phyloP scores from a whole-genome alignment of 1,140 invertebrate genomes.

The Drosophila rufa region DNA sequence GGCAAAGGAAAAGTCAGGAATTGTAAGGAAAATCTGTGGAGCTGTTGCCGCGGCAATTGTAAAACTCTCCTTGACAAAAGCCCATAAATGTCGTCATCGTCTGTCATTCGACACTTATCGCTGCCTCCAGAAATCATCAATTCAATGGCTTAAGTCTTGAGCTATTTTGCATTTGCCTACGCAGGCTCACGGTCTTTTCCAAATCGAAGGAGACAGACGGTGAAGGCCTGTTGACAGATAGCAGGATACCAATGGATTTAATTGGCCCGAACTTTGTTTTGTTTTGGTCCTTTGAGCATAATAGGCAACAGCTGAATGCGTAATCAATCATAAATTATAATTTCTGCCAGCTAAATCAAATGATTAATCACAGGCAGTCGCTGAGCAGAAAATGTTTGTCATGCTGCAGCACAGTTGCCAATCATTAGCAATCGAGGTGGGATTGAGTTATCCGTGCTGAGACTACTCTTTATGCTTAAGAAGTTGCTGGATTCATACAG shows the following conservation, averaged over 20 bases:
- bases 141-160: slow-evolving; percentile 29
- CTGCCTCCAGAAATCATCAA: slow-evolving; percentile 32
- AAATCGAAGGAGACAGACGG: background rate
- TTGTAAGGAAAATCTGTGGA: background rate
- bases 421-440: slow-evolving; percentile 21
- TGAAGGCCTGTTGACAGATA: slow-evolving; percentile 19
- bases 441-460: slow-evolving; percentile 1
- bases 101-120: slow-evolving; percentile 36
- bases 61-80: slow-evolving; percentile 36
- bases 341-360: slow-evolving; percentile 25
- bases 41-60: slow-evolving; percentile 33
- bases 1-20: slow-evolving; percentile 13
- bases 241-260: slow-evolving; percentile 27
- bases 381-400: slow-evolving; percentile 10
- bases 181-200: background rate
- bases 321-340: slow-evolving; percentile 42
- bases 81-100: slow-evolving; percentile 46
- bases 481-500: too few species aligned
- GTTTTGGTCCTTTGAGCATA: background rate
- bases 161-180: slow-evolving; percentile 32
- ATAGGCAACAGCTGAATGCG: slow-evolving; percentile 32
- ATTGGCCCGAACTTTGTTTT: slow-evolving; percentile 44
- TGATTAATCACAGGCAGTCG: slow-evolving; percentile 33
- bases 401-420: slow-evolving; percentile 12
- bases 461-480: background rate